These are phyloP conservation scores for Megaceryle alcyon DNA, from an alignment of 2,797 vertebrate genomes.

Conservation along the genomic window DNA sequence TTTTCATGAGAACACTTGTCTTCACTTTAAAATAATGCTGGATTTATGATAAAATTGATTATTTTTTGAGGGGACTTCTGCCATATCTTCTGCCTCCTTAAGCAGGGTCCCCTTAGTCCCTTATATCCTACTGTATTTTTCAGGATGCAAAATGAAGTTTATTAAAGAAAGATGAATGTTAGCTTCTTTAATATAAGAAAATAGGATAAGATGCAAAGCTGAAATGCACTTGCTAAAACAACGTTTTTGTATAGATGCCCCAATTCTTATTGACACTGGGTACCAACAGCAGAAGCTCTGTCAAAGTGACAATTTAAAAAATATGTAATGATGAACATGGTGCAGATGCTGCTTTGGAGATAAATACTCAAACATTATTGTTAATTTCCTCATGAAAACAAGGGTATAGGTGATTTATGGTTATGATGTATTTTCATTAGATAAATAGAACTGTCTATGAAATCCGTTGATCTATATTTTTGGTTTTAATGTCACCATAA, in stretches of 20 bases:
- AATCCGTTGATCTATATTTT: conserved; percentile 47
- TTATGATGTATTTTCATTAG: conserved; percentile 59
- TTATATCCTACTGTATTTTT: background rate
- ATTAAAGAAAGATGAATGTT: background rate
- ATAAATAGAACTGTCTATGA: conserved; percentile 56
- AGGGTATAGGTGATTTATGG: conserved; percentile 39
- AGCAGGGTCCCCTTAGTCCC: background rate
- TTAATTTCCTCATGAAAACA: conserved; percentile 58
- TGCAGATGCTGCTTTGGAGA: conserved; percentile 36
- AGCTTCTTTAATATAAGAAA: conserved; percentile 9
- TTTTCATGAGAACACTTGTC: background rate
- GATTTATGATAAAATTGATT: background rate
- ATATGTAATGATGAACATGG: conserved; percentile 15
- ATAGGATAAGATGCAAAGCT: conserved; percentile 25
- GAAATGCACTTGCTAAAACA: background rate
- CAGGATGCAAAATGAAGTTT: background rate
- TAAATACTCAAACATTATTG: conserved; percentile 21
- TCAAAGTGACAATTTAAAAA: background rate
- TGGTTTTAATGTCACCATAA: conserved; percentile 38
- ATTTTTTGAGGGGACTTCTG: background rate
- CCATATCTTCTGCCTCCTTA: background rate
- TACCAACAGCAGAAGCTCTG: background rate
- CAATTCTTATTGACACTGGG: background rate
- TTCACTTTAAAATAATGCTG: background rate
- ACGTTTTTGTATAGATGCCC: background rate